phyloP scores from a whole-genome alignment of 2,888 invertebrate species.

The Hypolimnas misippus region DNA sequence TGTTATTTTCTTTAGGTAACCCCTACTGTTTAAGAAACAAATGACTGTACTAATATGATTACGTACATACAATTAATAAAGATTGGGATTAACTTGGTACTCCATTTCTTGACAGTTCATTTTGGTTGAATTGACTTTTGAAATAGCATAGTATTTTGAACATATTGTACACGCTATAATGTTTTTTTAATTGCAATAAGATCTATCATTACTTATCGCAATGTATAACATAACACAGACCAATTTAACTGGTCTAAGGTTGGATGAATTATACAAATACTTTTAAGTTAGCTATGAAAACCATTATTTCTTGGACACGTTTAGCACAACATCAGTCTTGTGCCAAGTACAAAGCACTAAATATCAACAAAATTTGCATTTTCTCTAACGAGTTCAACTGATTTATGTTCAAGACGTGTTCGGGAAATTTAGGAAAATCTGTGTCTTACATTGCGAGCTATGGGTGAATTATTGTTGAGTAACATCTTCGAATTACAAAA shows the following conservation, averaged over 20 bases:
- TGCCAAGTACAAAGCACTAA: conserved; percentile 16
- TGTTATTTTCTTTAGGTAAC: too few relatives aligned
- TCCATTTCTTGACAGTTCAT: too few relatives aligned
- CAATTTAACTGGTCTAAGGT: neutral
- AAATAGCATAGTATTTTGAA: too few relatives aligned
- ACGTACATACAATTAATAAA: too few relatives aligned
- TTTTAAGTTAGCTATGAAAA: neutral
- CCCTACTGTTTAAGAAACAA: too few relatives aligned
- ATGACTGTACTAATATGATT: too few relatives aligned
- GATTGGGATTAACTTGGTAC: too few relatives aligned
- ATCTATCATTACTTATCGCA: too few relatives aligned
- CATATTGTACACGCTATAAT: too few relatives aligned
- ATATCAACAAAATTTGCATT: conserved; percentile 42
- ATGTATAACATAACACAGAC: neutral
- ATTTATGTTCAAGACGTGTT: conserved; percentile 45
- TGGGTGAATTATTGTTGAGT: neutral
- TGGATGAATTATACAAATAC: neutral
- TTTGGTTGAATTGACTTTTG: too few relatives aligned
- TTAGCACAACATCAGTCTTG: neutral
- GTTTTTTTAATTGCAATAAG: too few relatives aligned
- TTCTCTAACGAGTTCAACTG: conserved; percentile 41
- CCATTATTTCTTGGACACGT: conserved; percentile 3
- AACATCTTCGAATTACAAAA: neutral
- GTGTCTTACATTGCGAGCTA: conserved; percentile 20
- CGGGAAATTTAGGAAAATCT: conserved; percentile 41